phyloP scores from a whole-genome alignment of 2,888 invertebrate genomes.

The Pterostichus madidus region DNA sequence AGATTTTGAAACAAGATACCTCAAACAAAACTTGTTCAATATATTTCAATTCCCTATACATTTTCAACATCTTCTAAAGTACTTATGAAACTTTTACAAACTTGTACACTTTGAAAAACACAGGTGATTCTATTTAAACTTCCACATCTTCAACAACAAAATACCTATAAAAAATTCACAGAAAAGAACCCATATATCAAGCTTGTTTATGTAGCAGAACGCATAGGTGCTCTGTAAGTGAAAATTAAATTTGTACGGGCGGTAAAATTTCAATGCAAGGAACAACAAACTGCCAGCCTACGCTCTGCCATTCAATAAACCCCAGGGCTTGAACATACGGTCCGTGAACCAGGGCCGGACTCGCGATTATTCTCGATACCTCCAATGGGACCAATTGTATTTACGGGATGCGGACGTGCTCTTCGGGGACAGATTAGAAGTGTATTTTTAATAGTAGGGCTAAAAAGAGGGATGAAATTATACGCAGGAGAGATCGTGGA shows the following conservation, averaged over 20 bases:
- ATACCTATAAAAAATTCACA: constrained; percentile 40
- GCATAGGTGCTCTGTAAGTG: background rate
- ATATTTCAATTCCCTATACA: constrained; percentile 29
- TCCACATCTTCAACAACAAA: constrained; percentile 22
- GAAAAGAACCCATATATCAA: constrained; percentile 26
- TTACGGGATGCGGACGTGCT: background rate
- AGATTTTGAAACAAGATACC: too few species aligned
- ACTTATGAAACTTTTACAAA: constrained; percentile 35
- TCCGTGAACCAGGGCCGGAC: constrained; percentile 9
- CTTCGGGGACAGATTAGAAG: constrained; percentile 13
- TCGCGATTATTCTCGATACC: constrained; percentile 22
- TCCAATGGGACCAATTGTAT: background rate
- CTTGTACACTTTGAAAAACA: constrained; percentile 34
- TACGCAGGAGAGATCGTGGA: constrained; percentile 1
- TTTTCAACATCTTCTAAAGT: background rate
- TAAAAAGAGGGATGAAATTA: background rate
- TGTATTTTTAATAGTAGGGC: constrained; percentile 1
- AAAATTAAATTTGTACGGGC: constrained; percentile 41
- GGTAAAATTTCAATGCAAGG: constrained; percentile 42
- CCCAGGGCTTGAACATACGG: constrained; percentile 26
- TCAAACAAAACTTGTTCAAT: constrained; percentile 21
- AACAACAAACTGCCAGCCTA: constrained; percentile 25
- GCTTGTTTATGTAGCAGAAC: constrained; percentile 1
- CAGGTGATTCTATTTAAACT: constrained; percentile 42
- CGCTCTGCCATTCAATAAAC: constrained; percentile 27